These are phyloP conservation scores for Cossypha polioptera DNA, from an alignment of 2,797 vertebrate genomes.

Conservation along the genomic window DNA sequence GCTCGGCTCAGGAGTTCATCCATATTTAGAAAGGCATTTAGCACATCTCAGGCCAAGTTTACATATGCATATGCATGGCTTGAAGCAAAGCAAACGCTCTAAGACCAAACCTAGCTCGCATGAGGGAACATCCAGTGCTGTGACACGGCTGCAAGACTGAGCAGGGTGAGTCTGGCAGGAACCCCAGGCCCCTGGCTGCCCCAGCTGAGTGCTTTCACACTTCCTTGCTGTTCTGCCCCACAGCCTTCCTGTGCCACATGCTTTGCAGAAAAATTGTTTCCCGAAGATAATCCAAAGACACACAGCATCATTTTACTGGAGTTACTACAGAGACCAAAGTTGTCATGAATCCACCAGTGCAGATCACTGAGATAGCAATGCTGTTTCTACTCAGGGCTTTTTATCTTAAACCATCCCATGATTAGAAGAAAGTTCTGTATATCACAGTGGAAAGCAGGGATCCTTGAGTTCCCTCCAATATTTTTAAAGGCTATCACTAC, in stretches of 20 bases:
- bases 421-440: neutral
- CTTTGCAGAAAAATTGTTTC: neutral
- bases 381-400: neutral
- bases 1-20: conserved; percentile 45
- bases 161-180: neutral
- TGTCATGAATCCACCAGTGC: neutral
- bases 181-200: neutral
- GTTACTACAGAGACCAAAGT: neutral
- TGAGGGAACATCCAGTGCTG: neutral
- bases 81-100: neutral
- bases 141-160: neutral
- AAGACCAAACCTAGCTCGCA: neutral
- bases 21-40: conserved; percentile 52
- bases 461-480: neutral
- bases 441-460: neutral
- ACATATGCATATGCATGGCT: conserved; percentile 40
- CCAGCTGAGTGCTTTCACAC: neutral
- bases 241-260: neutral
- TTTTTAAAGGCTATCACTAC: neutral
- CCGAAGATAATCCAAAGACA: neutral
- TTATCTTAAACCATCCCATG: neutral
- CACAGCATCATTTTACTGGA: neutral
- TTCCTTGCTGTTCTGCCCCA: neutral
- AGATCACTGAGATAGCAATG: neutral
- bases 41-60: conserved; percentile 47